Evolutionary conservation across 1,140 invertebrate species (phyloP).

Genomic region (Schlechtendalia chinensis): DNA sequence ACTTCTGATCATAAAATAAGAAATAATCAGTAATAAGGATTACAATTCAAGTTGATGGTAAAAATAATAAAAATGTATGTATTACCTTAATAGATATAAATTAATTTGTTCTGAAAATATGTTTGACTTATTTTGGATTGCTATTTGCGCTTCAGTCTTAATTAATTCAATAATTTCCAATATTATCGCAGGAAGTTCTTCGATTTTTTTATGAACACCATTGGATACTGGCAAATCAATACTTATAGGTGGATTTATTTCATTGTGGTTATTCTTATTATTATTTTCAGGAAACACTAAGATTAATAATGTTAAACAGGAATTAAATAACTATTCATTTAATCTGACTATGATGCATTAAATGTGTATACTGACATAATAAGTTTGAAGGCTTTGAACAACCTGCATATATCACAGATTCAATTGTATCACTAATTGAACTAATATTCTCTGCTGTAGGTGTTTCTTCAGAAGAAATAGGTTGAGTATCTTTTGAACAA

Average conservation of each 20-base stretch:
- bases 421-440: conserved; percentile 55
- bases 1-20: background rate
- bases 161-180: conserved; percentile 40
- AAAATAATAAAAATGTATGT: background rate
- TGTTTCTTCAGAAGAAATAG: conserved; percentile 1
- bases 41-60: background rate
- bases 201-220: conserved; percentile 17
- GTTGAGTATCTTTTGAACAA: conserved; percentile 40
- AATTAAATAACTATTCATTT: background rate
- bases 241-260: conserved; percentile 12
- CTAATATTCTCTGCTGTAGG: conserved; percentile 24
- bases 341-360: background rate
- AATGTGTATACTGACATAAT: background rate
- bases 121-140: conserved; percentile 16
- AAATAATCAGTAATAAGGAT: background rate
- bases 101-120: conserved; percentile 42
- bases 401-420: conserved; percentile 56
- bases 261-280: background rate
- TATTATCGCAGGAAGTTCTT: conserved; percentile 35
- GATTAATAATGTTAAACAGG: background rate
- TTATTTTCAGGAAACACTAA: background rate
- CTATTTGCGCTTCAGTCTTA: conserved; percentile 48
- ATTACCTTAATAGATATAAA: conserved; percentile 33
- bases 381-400: conserved; percentile 26
- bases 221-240: conserved; percentile 29